These are phyloP conservation scores for Thomomys bottae DNA, from an alignment of 2,113 vertebrate species.

Conservation along the genomic window DNA sequence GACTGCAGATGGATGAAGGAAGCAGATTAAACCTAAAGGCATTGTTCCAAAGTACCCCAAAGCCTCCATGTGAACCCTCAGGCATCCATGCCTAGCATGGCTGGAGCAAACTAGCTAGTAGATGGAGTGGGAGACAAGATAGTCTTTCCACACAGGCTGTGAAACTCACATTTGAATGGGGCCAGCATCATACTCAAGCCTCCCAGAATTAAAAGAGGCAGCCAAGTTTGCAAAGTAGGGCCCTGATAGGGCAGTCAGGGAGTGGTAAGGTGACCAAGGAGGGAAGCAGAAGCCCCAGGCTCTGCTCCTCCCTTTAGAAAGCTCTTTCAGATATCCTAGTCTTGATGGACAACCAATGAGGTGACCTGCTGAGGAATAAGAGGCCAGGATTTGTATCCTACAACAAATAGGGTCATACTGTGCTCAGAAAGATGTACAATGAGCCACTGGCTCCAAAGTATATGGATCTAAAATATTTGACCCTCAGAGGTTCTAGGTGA, in stretches of 20 bases:
- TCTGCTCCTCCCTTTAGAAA: neutral
- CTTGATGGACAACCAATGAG: neutral
- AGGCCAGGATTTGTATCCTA: fast-evolving
- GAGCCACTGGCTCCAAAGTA: neutral
- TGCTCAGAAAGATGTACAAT: neutral
- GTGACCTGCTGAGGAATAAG: neutral
- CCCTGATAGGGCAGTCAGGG: fast-evolving
- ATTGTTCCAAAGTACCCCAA: neutral
- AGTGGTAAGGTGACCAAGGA: too few relatives aligned
- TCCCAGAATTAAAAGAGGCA: neutral
- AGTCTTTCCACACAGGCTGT: neutral
- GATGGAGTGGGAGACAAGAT: too few relatives aligned
- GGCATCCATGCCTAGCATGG: neutral
- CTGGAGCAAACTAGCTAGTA: too few relatives aligned
- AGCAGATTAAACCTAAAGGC: neutral
- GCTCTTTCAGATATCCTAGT: neutral
- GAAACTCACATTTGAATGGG: fast-evolving
- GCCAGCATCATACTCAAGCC: neutral
- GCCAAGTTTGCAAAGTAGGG: neutral
- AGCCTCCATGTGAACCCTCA: neutral
- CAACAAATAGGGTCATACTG: fast-evolving
- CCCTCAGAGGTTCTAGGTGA: neutral
- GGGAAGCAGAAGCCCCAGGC: neutral
- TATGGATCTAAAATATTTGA: neutral
- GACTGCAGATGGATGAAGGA: neutral